These are phyloP conservation scores for Anguilla obscura DNA, from an alignment of 2,797 vertebrate species.

Conservation along the genomic window DNA sequence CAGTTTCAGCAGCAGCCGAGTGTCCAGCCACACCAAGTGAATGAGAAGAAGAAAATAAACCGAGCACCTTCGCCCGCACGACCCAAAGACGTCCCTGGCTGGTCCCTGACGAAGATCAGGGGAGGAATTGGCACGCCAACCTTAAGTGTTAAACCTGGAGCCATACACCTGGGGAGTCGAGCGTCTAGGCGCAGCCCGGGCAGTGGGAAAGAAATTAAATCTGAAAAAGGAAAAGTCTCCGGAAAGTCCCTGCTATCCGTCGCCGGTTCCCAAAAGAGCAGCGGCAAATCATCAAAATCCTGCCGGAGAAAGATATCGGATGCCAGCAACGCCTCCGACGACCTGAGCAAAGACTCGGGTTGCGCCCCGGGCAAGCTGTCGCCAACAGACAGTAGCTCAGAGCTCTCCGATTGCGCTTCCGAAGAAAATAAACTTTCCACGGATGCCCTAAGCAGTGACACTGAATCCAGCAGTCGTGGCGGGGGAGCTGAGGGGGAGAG, in stretches of 20 bases:
- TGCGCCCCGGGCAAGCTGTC: constrained; percentile 71
- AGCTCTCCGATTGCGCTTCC: constrained; percentile 80
- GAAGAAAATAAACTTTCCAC: constrained; percentile 80
- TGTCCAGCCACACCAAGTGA: constrained; percentile 49
- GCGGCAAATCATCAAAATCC: constrained; percentile 62
- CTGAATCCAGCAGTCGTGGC: constrained; percentile 75
- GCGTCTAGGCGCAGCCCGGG: constrained; percentile 71
- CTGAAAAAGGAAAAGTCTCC: constrained; percentile 63
- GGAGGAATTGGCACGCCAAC: constrained; percentile 72
- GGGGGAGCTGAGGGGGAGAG: constrained; percentile 60
- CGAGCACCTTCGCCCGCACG: constrained; percentile 90
- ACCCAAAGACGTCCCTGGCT: constrained; percentile 88
- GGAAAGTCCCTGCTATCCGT: constrained; percentile 60
- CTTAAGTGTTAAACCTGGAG: constrained; percentile 70
- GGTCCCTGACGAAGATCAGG: constrained; percentile 87
- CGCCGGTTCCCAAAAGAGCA: constrained; percentile 56
- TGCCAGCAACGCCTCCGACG: constrained; percentile 69
- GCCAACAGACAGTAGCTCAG: constrained; percentile 84
- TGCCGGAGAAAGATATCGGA: constrained; percentile 72
- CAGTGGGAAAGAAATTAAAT: constrained; percentile 67
- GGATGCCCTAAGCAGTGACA: constrained; percentile 83
- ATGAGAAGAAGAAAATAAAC: constrained; percentile 83
- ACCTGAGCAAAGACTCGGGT: constrained; percentile 73
- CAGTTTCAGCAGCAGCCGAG: constrained; percentile 50
- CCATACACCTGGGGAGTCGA: constrained; percentile 72